Percentiles rank a stretch among this genome's conserved stretches.
Conservation (phyloP, 2,113 vertebrate genomes). For the Rhabdomys dilectus region DNA sequence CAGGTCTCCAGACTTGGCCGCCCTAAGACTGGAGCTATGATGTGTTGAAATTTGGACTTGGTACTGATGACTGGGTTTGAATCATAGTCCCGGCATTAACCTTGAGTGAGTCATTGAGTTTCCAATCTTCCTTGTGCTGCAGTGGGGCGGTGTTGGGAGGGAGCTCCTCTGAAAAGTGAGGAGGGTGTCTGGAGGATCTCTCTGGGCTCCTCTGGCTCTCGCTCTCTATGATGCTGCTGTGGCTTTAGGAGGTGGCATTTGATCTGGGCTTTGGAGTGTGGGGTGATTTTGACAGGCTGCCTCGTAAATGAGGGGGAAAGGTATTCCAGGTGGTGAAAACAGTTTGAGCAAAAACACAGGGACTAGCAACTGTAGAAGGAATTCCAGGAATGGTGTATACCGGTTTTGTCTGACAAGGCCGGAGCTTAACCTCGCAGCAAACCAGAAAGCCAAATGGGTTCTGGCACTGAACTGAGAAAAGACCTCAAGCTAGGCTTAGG, state of each 20-base stretch:
- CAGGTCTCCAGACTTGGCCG: constrained; percentile 48
- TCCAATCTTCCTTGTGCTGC: constrained; percentile 54
- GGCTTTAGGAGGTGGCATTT: constrained; percentile 79
- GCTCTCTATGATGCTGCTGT: constrained; percentile 54
- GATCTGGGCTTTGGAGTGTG: constrained; percentile 67
- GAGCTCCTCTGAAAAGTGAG: constrained; percentile 67
- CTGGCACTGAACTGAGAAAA: constrained; percentile 2
- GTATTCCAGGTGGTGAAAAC: constrained; percentile 76
- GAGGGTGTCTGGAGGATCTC: constrained; percentile 65
- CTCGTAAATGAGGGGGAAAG: constrained; percentile 59
- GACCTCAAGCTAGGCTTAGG: neutral
- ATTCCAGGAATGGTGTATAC: constrained; percentile 22
- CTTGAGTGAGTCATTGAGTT: constrained; percentile 57
- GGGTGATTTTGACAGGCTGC: constrained; percentile 74
- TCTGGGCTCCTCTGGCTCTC: constrained; percentile 55
- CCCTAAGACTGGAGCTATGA: neutral
- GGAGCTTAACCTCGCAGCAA: constrained; percentile 32
- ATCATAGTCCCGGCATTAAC: constrained; percentile 60
- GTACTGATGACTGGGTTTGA: constrained; percentile 72
- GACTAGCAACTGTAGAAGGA: constrained; percentile 54
- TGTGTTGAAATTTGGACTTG: constrained; percentile 70
- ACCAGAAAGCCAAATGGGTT: neutral
- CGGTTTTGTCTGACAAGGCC: constrained; percentile 1
- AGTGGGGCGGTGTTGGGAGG: neutral
- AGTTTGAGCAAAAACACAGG: constrained; percentile 50